Base-by-base conservation (phyloP, 1,140 invertebrate genomes). In the Pemphigus obesinymphae region DNA sequence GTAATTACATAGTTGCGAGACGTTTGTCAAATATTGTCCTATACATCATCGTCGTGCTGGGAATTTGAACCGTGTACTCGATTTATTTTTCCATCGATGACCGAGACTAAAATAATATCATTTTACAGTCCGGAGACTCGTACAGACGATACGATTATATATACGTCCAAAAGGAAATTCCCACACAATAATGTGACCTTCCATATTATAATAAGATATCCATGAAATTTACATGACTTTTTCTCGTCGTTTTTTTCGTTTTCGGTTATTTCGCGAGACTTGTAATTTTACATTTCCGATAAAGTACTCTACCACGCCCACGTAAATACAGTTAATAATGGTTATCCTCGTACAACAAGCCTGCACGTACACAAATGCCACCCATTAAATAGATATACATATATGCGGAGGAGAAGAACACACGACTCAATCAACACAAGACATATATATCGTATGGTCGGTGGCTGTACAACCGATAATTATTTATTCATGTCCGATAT, bases 311-410 rank as follows among this genome's bases (percentile, higher is more conserved):
- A 15, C 50, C n/a, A 61, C 76, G 23, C 76, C 76, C 37, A 80
- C 76, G 23, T 63, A 80, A 63, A 80, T 80, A 63, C 23, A 43
- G 48, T 63, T 58, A 80, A 63, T 80, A 80, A 80, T 80, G 76
- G 76, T 63, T 75, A 53, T 75, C 31, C 72, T 70, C 68, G 40
- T 34, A 29, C 40, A 29, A 45, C 68, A 45, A 70, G 37, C 23
- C 13, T 13, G 43, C n/a, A 17, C 43, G 43, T 26, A 53, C 26
- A 53, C 17, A 73, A 50, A 50, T 53, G 72, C 72, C 50, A 58
- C 50, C 73, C 73, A 45, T 78, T 78, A 40, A 4, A 45, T 26
- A 48, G 17, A 50, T 48, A 13, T 13, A 31, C 10, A 37, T 23
- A 66, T 20, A 11, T 20, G 15, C 7, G 2, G 45, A 50, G 26